These are phyloP conservation scores for Bombycilla garrulus DNA, from an alignment of 2,113 vertebrate genomes.

Conservation along the genomic window DNA sequence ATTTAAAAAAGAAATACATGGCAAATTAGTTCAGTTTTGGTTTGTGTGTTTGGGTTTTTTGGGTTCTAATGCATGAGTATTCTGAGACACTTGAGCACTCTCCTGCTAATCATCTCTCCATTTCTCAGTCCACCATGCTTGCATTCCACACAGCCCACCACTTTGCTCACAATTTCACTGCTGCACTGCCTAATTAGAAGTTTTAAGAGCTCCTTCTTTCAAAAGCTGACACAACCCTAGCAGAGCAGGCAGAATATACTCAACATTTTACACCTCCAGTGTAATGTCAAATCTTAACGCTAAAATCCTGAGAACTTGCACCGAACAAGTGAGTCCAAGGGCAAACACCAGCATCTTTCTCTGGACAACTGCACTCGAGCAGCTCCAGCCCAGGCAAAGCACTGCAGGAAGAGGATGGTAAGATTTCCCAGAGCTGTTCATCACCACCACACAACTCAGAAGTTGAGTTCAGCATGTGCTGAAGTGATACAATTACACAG, in stretches of 20 bases:
- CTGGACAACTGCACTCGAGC: accelerated
- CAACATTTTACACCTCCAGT: neutral
- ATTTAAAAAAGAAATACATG: neutral
- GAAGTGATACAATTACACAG: neutral
- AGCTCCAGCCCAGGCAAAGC: neutral
- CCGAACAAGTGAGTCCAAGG: neutral
- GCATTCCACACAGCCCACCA: neutral
- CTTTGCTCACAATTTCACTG: neutral
- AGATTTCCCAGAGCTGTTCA: neutral
- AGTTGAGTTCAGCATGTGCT: neutral
- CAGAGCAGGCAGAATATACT: neutral
- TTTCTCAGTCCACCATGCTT: neutral
- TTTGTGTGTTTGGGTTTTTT: neutral
- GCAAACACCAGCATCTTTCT: neutral
- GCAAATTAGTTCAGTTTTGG: neutral
- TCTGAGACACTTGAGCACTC: neutral
- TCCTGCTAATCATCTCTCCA: neutral
- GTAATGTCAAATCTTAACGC: neutral
- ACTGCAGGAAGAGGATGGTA: neutral
- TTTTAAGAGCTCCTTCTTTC: neutral
- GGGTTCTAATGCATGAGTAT: neutral
- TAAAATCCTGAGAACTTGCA: neutral
- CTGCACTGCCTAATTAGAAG: neutral
- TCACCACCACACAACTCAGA: neutral
- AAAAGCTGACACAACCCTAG: neutral